Base-by-base conservation (phyloP, 2,113 vertebrate species). In the Tyto alba region DNA sequence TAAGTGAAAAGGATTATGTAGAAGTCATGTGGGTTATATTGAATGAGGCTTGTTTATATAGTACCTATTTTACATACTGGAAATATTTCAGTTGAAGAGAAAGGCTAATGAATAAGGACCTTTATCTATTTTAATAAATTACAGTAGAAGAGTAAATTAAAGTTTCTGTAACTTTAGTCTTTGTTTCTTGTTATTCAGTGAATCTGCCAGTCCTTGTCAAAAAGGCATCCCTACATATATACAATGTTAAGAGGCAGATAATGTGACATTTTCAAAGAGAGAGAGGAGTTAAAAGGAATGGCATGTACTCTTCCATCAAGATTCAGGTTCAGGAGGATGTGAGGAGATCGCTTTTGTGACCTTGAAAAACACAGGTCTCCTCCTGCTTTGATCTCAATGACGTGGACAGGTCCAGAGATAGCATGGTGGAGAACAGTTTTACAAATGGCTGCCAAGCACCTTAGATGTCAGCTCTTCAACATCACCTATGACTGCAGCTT, bases 21-120 rank as follows among this genome's bases (percentile, higher is more conserved):
- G 8, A 29, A 0, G 0, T 45, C 40, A 6, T 17, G 13, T 55
- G 34, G 10, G 18, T 36, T 79, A 23, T n/a, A 73, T 53, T 57
- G 11, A 11, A 21, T 10, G 22, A 59, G 3, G 17, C 19, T 59
- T 79, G 21, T 55, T 90, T 63, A n/a, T 20, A 22, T 6, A 27
- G 47, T 45, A 5, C 11, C 22, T 66, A 6, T 32, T 81, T 86
- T 63, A 66, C 23, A 21, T 1, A 50, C 11, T 11, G 13, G 10
- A 89, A 77, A 43, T 40, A 76, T 13, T 66, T 73, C 9, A 22
- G 64, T 62, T 53, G 3, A 63, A 52, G 19, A 55, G 22, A 72
- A 78, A 68, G 10, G 19, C 29, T 68, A 59, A 47, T 30, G 19
- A 57, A 26, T 40, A 82, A 47, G 6, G 14, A 59, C 15, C 12